A percentile compares a stretch with the other conserved stretches of the same genome.
phyloP scores from a whole-genome alignment of 2,113 vertebrate genomes.

The Oryctolagus cuniculus region DNA sequence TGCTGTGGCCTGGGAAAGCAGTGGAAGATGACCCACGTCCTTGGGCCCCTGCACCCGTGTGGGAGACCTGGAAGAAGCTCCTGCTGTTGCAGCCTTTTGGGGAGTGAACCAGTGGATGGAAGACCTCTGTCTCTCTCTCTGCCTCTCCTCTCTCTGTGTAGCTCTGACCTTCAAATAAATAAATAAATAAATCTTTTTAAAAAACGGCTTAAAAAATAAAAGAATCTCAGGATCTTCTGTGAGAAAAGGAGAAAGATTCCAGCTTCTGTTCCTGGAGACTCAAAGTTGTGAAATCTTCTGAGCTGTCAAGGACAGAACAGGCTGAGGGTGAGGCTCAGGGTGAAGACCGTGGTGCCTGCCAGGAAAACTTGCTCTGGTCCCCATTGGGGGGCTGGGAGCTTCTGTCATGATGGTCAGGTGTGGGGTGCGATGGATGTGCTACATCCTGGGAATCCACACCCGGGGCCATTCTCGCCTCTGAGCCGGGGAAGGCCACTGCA shows the following conservation, averaged over 20 bases:
- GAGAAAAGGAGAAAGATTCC: slow-evolving; percentile 47
- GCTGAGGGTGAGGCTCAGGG: not conserved
- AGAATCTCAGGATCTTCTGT: not conserved
- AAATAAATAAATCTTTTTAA: too few relatives aligned
- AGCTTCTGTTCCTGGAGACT: slow-evolving; percentile 31
- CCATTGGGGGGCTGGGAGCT: not conserved
- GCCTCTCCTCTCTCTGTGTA: too few relatives aligned
- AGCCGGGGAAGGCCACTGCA: not conserved
- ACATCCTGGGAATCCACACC: not conserved
- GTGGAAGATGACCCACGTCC: too few relatives aligned
- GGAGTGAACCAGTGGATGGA: too few relatives aligned
- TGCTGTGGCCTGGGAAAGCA: too few relatives aligned
- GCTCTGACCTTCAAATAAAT: too few relatives aligned
- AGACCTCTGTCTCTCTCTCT: too few relatives aligned
- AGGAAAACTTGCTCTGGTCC: not conserved
- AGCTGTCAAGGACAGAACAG: not conserved
- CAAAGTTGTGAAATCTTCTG: slow-evolving; percentile 11
- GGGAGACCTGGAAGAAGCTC: too few relatives aligned
- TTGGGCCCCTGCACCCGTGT: too few relatives aligned
- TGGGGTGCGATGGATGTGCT: not conserved
- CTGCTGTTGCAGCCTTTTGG: too few relatives aligned
- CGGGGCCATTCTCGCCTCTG: not conserved
- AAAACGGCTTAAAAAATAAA: too few relatives aligned
- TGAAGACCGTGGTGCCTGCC: not conserved
- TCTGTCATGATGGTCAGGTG: not conserved